Base-by-base conservation (phyloP, 2,888 invertebrate genomes). In the Epistrophella euchroma region DNA sequence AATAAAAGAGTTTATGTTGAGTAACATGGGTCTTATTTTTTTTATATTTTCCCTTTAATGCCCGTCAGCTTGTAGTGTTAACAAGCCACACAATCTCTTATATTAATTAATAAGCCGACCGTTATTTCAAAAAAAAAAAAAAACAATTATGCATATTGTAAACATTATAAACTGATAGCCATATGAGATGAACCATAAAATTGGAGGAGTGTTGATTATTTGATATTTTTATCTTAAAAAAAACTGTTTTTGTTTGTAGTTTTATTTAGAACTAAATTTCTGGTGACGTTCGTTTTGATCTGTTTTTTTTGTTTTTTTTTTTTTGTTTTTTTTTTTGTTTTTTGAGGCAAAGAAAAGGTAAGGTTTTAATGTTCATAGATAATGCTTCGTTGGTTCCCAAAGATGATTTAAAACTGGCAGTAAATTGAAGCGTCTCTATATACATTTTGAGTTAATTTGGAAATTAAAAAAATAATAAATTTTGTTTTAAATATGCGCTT, bases 201-300 rank as follows among this genome's bases (percentile, higher is more conserved):
- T 50, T 58, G 37, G 72, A 84, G 66, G 64, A 76, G 75, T 55
- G 58, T 55, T 83, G 55, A 78, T 83, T 60, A 72, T 77, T 62
- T 55, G 68, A 73, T 32, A 32, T 58, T 55, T 76, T 28, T 19
- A 56, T 22, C 22, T 55, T 40, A 28, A 6, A 0, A 17, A 17
- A 17, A 17, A 35, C 32, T 15, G 7, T 1, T 1, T 7, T 52
- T 28, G 7, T 15, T 25, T 47, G 1, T 43, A 6, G 6, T 47
- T 19, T 11, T 19, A 3, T 11, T 17, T 11, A 10, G 47, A 19
- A 47, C 4, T 3, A 19, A n/a, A n/a, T 45, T 9, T 17, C 0
- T 9, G 7, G 0, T 43, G n/a, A 43, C 15, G 6, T 4, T 43
- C 4, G n/a, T 0, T n/a, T n/a, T n/a, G n/a, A n/a, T n/a, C n/a